These are phyloP conservation scores for Solenopsis fugax DNA, from an alignment of 1,140 invertebrate species.

Conservation along the genomic window DNA sequence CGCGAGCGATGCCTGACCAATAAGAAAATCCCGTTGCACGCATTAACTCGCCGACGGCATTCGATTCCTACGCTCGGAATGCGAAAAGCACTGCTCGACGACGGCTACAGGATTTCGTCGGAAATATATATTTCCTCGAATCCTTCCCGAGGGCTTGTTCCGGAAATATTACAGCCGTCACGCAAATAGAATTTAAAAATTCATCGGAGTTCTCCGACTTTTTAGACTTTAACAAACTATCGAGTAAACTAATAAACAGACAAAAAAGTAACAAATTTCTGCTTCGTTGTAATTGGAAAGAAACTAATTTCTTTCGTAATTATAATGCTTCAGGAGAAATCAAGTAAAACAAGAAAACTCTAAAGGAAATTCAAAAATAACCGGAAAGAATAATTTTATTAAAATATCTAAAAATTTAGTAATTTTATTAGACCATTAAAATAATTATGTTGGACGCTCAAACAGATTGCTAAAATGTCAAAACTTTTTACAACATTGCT, in stretches of 20 bases:
- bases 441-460: too few relatives aligned
- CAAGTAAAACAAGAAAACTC: background rate
- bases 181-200: background rate
- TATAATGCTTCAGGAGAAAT: background rate
- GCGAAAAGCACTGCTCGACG: slow-evolving; percentile 38
- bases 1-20: slow-evolving; percentile 72
- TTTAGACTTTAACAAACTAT: background rate
- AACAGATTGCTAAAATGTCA: too few relatives aligned
- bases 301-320: slow-evolving; percentile 2
- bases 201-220: background rate
- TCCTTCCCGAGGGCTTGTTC: background rate
- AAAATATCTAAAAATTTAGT: too few relatives aligned
- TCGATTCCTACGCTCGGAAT: slow-evolving; percentile 53
- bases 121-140: slow-evolving; percentile 31
- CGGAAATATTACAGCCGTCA: slow-evolving; percentile 10
- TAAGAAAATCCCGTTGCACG: slow-evolving; percentile 69
- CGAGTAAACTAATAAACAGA: background rate
- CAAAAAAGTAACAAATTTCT: background rate
- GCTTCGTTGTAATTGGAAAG: background rate
- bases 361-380: background rate
- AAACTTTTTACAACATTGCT: too few relatives aligned
- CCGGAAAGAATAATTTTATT: background rate
- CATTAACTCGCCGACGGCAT: slow-evolving; percentile 58
- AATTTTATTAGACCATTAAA: too few relatives aligned
- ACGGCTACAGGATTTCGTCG: background rate